Evolutionary conservation across 2,113 vertebrate species (phyloP), one percentile per base, ranked within the genome.

Genomic region (Bufo bufo): DNA sequence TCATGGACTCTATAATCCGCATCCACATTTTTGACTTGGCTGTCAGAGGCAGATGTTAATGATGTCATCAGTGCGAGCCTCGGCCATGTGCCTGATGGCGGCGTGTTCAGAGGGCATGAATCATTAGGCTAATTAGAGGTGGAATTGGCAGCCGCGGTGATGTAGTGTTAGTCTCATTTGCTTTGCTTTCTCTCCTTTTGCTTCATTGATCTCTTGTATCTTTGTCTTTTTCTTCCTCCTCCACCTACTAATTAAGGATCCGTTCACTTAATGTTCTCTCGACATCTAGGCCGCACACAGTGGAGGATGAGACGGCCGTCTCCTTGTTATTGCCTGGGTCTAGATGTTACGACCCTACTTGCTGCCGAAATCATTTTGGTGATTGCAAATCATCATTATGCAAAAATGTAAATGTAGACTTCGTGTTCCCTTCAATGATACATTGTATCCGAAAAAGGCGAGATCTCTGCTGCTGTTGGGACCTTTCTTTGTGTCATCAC

Each of bases 91-190:
- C 71, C 47, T 82, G n/a, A 10, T 43, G 58, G 8, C 59, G 77
- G 72, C 54, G 45, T 61, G 80, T n/a, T 77, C 50, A 47, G 19
- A 83, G 79, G 87, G 56, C 71, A 88, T 52, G 45, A 87, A 77
- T 83, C 79, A 83, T 88, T 88, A 77, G 58, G n/a, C 69, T 88
- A 83, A 88, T 88, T 88, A 88, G 87, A 54, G 43, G 14, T 23
- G 0, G 59, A 14, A 8, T 77, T 65, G 17, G 58, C 33, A 6
- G 79, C 66, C 49, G 52, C 77, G 87, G 58, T 83, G 82, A 47
- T 50, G 63, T 52, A 83, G 87, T 65, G 56, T 82, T 83, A 43
- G 58, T 45, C 66, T 87, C 66, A 52, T 49, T 81, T 58, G 77
- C 65, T 81, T 82, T 52, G 43, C 66, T 82, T 80, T 83, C 79